Base-by-base conservation (phyloP, 2,797 vertebrate genomes). In the Gallirallus australis region DNA sequence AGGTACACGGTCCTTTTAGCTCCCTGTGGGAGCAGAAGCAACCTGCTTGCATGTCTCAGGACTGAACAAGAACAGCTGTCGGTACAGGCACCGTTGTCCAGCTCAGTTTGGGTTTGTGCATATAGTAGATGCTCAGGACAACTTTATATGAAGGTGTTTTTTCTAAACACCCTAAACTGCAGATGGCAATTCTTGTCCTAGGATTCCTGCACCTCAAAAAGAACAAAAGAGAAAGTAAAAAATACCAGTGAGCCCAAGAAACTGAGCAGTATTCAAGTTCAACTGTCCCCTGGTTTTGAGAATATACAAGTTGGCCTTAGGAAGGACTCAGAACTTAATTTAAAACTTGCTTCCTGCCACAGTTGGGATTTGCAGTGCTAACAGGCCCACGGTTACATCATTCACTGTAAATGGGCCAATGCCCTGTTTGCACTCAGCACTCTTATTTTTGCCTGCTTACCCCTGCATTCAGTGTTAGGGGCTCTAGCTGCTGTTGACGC, bases 1-100 rank as follows among this genome's bases (percentile, higher is more conserved):
- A 99, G 98, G 99, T 99, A 86, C 96, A 42, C 52, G 59, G 28
- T 19, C 31, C 47, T 59, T 68, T 23, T 24, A 37, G 42, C 42
- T 45, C 18, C 35, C 45, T 72, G 16, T 15, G 11, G 7, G 70
- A 39, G 25, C 37, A 53, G 19, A 35, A 18, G 20, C 15, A n/a
- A 70, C 23, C 8, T 20, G 20, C 53, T 50, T 39, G 12, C 6
- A 0, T 25, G 33, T 33, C 42, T 68, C 24, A 3, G 18, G 28
- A 31, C 57, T 35, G 45, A 45, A 31, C 0, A 2, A 56, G 35
- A 69, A 10, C 19, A 59, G 33, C 10, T 57, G 12, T 30, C 28
- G 11, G 47, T 23, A 28, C 0, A 2, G 39, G 50, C 28, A 12
- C 24, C 3, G 0, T 10, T 56, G 11, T 37, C 48, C 40, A 31